phyloP scores from a whole-genome alignment of 2,113 vertebrate genomes.

The Malurus alboscapulatus region DNA sequence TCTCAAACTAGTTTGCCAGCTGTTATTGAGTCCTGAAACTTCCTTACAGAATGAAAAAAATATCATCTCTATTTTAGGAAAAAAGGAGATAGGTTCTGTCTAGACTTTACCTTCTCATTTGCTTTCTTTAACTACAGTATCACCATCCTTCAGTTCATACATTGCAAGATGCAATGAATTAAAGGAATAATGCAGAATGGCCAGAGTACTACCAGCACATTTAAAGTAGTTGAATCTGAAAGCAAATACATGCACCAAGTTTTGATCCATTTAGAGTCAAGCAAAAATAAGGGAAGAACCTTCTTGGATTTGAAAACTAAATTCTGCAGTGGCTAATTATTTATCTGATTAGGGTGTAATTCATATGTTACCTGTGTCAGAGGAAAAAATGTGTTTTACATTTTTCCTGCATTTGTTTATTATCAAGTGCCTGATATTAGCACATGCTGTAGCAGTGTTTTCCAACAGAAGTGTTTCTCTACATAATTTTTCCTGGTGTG shows the following conservation, averaged over 20 bases:
- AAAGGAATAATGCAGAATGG: neutral
- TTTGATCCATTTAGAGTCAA: neutral
- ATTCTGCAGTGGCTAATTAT: constrained; percentile 21
- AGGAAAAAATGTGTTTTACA: neutral
- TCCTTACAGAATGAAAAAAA: neutral
- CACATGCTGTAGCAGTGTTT: neutral
- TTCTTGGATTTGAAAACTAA: constrained; percentile 35
- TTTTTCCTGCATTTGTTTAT: neutral
- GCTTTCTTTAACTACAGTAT: neutral
- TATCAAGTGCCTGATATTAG: neutral
- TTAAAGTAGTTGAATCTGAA: constrained; percentile 12
- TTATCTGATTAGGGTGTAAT: neutral
- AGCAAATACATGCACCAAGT: neutral
- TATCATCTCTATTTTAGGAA: neutral
- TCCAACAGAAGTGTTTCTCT: neutral
- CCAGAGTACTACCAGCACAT: neutral
- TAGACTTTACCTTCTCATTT: neutral
- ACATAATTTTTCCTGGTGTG: neutral
- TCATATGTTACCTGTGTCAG: neutral
- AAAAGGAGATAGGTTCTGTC: neutral
- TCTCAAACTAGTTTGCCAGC: neutral
- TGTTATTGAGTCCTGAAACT: neutral
- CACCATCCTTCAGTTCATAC: neutral
- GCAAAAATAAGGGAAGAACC: neutral
- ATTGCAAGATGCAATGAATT: neutral